Evolutionary conservation across 1,140 invertebrate genomes (phyloP).

Genomic region (Melanaphis sacchari): DNA sequence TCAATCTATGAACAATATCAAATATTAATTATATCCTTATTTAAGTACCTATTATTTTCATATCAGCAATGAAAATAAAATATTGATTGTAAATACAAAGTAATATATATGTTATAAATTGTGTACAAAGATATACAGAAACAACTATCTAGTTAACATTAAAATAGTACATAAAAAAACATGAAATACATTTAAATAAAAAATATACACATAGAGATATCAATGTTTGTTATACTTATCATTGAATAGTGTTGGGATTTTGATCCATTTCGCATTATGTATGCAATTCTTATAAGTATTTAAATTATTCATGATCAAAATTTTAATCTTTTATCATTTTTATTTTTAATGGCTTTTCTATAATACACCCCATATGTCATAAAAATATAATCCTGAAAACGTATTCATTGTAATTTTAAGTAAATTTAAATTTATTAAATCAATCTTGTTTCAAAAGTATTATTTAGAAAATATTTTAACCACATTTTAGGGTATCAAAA

Average conservation of each 20-base stretch:
- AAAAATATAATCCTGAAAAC: neutral
- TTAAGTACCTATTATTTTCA: neutral
- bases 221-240: neutral
- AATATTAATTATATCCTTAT: neutral
- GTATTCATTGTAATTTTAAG: neutral
- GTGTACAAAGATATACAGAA: neutral
- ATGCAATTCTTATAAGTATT: neutral
- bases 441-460: neutral
- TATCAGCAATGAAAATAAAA: neutral
- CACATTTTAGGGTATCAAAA: neutral
- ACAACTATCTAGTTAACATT: neutral
- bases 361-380: neutral
- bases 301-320: neutral
- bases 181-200: neutral
- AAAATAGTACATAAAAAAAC: neutral
- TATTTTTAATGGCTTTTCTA: neutral
- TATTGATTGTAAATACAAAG: neutral
- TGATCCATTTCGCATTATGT: neutral
- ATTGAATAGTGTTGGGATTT: neutral
- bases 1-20: constrained; percentile 33
- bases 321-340: neutral
- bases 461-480: neutral
- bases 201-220: neutral
- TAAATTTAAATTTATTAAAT: neutral
- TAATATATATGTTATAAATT: neutral